phyloP scores from a whole-genome alignment of 1,140 invertebrate genomes.

The Nixonia krombeini region DNA sequence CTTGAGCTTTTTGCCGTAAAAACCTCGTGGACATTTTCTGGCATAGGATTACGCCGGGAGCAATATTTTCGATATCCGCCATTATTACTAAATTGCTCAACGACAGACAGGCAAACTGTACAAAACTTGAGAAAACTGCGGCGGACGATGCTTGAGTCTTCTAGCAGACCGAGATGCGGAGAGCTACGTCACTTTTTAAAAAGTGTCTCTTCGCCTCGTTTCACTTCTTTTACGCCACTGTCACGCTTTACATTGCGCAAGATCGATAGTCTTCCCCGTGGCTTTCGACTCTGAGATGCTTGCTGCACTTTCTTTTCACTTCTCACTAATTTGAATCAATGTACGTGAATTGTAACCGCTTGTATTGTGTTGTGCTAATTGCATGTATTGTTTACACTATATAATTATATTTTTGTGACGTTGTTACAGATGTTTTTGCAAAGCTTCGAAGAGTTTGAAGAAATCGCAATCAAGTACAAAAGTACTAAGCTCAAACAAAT shows the following conservation, averaged over 20 bases:
- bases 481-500: too few species aligned
- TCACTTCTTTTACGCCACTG: not conserved
- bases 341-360: too few species aligned
- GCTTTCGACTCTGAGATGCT: too few species aligned
- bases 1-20: conserved; percentile 76
- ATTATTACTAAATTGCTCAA: not conserved
- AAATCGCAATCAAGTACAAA: too few species aligned
- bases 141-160: not conserved
- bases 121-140: not conserved
- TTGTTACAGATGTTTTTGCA: too few species aligned
- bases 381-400: too few species aligned
- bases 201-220: not conserved
- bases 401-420: too few species aligned
- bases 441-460: too few species aligned
- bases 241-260: not conserved
- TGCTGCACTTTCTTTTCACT: too few species aligned
- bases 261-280: not conserved
- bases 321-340: too few species aligned
- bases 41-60: not conserved
- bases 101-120: not conserved
- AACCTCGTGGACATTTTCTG: conserved; percentile 70
- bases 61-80: conserved; percentile 4
- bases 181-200: not conserved
- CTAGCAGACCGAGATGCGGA: too few species aligned
- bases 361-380: too few species aligned